A percentile compares a stretch with the other conserved stretches of the same genome.
Conservation (phyloP, 2,888 invertebrate genomes). For the Hydrotaea diabolus region DNA sequence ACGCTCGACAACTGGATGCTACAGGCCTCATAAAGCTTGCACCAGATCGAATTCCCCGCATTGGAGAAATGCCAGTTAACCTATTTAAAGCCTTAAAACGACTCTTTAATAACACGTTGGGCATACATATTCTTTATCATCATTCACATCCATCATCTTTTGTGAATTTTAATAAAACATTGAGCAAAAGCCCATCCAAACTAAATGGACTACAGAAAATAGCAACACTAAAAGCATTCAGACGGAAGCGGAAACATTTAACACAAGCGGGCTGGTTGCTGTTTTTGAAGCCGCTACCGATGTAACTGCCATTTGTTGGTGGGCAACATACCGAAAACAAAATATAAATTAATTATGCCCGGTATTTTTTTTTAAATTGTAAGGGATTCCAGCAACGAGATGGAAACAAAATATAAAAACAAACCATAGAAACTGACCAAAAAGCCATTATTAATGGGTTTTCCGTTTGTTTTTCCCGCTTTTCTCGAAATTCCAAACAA, state of each 20-base stretch:
- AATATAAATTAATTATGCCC: constrained; percentile 33
- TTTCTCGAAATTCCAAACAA: background rate
- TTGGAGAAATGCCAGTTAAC: no score
- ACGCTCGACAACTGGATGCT: no score
- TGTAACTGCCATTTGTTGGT: background rate
- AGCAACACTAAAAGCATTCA: background rate
- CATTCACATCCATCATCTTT: background rate
- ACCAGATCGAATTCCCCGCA: no score
- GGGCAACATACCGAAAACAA: constrained; percentile 4
- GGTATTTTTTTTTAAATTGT: constrained; percentile 22
- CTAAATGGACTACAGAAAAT: background rate
- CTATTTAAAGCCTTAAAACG: background rate
- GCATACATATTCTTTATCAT: constrained; percentile 34
- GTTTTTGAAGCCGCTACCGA: background rate
- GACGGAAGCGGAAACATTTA: constrained; percentile 46
- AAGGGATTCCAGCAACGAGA: background rate
- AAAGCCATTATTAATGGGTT: constrained; percentile 50
- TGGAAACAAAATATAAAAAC: background rate
- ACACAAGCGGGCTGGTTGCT: constrained; percentile 22
- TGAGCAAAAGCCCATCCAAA: background rate
- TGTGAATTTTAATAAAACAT: constrained; percentile 1
- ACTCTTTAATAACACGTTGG: background rate
- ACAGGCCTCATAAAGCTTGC: no score
- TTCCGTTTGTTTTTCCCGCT: background rate
- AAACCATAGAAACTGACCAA: constrained; percentile 23